Evolutionary conservation across 2,797 vertebrate species (phyloP).

Genomic region (Todus mexicanus): DNA sequence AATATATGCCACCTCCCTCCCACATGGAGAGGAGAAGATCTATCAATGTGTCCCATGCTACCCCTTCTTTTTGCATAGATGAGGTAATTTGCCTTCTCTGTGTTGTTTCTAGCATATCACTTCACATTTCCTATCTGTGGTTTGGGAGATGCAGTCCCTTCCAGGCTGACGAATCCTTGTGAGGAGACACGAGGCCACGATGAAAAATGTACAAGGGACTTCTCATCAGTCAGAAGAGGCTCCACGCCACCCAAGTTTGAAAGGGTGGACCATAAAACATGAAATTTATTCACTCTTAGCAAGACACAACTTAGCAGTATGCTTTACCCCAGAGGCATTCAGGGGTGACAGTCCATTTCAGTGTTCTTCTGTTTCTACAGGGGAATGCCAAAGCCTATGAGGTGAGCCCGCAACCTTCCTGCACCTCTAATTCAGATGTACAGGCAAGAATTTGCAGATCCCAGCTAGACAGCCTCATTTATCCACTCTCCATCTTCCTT

Average conservation of each 20-base stretch:
- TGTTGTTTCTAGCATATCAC: neutral
- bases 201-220: neutral
- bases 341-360: neutral
- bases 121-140: neutral
- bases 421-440: neutral
- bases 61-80: neutral
- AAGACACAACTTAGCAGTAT: neutral
- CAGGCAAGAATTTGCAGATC: neutral
- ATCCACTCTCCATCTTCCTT: neutral
- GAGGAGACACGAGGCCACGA: neutral
- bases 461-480: neutral
- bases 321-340: neutral
- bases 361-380: neutral
- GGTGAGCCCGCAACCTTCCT: neutral
- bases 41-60: neutral
- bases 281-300: neutral
- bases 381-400: neutral
- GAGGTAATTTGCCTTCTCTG: neutral
- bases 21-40: conserved; percentile 38
- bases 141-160: neutral
- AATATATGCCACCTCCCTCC: conserved; percentile 58
- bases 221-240: neutral
- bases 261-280: neutral
- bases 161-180: neutral
- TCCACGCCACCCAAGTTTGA: neutral